These are phyloP conservation scores for Morphnarchus princeps DNA, from an alignment of 2,113 vertebrate genomes.

Conservation along the genomic window DNA sequence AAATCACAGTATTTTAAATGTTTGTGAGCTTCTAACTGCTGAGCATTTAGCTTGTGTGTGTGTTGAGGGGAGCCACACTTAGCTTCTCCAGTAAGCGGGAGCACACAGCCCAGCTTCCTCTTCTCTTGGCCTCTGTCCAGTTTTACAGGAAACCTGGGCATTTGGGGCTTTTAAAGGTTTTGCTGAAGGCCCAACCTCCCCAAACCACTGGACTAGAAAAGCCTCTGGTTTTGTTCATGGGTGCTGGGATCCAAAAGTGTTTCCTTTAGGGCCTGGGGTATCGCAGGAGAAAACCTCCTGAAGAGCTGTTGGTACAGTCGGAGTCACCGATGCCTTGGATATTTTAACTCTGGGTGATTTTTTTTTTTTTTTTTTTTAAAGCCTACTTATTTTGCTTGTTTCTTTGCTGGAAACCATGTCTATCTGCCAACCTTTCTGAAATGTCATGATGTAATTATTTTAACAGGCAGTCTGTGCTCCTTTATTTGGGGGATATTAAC, in stretches of 20 bases:
- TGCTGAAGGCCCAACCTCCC: background rate
- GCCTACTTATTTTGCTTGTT: slow-evolving; percentile 67
- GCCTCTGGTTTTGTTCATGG: fast-evolving
- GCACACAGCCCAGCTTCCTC: background rate
- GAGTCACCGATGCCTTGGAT: background rate
- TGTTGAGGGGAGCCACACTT: fast-evolving
- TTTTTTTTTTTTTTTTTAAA: background rate
- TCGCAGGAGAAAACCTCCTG: background rate
- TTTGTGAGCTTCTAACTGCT: fast-evolving
- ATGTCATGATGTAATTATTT: slow-evolving; percentile 85
- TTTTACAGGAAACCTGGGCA: background rate
- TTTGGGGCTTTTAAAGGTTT: background rate
- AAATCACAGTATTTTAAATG: fast-evolving
- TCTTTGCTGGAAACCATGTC: slow-evolving; percentile 66
- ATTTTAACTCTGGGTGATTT: slow-evolving; percentile 20
- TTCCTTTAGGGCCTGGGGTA: background rate
- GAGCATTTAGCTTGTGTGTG: fast-evolving
- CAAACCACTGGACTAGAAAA: fast-evolving
- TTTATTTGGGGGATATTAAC: slow-evolving; percentile 86
- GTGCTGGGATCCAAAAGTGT: background rate
- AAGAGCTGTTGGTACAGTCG: background rate
- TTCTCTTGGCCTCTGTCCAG: fast-evolving
- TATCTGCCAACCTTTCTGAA: slow-evolving; percentile 76
- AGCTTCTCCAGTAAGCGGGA: fast-evolving
- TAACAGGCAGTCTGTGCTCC: slow-evolving; percentile 81